Evolutionary conservation across 2,888 invertebrate species (phyloP).

Genomic region (Epistrophe eligans): DNA sequence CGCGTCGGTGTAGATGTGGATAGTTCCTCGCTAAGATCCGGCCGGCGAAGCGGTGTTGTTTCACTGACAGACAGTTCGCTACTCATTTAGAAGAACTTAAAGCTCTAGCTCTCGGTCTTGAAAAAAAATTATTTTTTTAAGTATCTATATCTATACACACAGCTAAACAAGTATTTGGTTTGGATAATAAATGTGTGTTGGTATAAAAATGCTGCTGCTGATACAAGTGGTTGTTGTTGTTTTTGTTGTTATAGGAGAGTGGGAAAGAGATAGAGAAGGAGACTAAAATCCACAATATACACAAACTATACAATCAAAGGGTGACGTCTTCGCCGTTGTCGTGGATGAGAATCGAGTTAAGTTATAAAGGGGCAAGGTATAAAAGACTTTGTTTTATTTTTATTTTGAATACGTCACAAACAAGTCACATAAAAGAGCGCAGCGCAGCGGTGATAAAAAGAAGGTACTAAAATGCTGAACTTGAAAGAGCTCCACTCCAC

Average conservation of each 20-base stretch:
- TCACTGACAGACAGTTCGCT: conserved; percentile 82
- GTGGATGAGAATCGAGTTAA: conserved; percentile 42
- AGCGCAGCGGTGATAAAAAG: conserved; percentile 28
- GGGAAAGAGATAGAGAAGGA: conserved; percentile 31
- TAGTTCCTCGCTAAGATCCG: conserved; percentile 78
- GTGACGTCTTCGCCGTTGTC: conserved; percentile 24
- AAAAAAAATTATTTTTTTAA: conserved; percentile 37
- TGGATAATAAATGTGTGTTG: neutral
- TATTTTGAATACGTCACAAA: conserved; percentile 58
- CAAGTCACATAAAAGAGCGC: conserved; percentile 49
- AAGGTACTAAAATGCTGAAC: conserved; percentile 57
- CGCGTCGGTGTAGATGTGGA: conserved; percentile 76
- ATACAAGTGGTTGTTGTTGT: conserved; percentile 17
- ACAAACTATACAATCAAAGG: conserved; percentile 45
- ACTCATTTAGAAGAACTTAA: conserved; percentile 81
- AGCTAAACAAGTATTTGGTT: conserved; percentile 50
- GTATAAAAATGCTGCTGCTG: neutral
- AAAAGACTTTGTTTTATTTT: conserved; percentile 10
- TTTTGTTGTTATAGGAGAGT: neutral
- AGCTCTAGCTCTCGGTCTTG: conserved; percentile 77
- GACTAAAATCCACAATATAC: conserved; percentile 8
- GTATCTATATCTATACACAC: conserved; percentile 36
- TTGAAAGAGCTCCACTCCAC: conserved; percentile 42
- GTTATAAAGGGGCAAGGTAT: neutral
- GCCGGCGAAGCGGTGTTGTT: conserved; percentile 83